Evolutionary conservation across 1,140 invertebrate species (phyloP).

Genomic region (Calephelis virginiensis): DNA sequence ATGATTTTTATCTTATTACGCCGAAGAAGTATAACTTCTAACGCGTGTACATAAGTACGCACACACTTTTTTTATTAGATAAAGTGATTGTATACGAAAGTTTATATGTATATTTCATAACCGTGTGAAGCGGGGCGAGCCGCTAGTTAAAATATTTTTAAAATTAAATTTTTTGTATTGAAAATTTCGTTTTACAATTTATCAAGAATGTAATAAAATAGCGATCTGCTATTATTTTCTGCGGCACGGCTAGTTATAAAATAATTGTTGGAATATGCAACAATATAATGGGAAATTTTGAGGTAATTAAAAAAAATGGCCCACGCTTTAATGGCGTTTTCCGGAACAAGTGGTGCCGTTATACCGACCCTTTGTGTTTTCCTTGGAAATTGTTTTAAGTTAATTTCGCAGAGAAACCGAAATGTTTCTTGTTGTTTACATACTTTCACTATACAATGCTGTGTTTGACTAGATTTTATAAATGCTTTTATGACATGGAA

Average conservation of each 20-base stretch:
- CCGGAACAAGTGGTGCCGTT: conserved; percentile 10
- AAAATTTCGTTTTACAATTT: too few species aligned
- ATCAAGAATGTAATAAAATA: conserved; percentile 1
- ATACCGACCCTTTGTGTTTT: conserved; percentile 9
- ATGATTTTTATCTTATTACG: too few species aligned
- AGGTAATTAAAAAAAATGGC: conserved; percentile 3
- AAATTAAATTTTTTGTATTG: too few species aligned
- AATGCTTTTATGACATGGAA: too few species aligned
- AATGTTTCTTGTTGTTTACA: conserved; percentile 11
- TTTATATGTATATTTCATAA: too few species aligned
- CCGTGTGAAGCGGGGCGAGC: too few species aligned
- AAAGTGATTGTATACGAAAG: too few species aligned
- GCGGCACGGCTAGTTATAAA: neutral
- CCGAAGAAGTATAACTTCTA: too few species aligned
- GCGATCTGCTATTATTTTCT: conserved; percentile 5
- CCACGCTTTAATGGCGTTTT: conserved; percentile 3
- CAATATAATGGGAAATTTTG: conserved; percentile 11
- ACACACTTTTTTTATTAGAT: too few species aligned
- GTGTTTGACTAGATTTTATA: neutral
- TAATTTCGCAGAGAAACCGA: neutral
- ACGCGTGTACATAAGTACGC: too few species aligned
- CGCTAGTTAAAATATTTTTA: too few species aligned
- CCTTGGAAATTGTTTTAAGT: conserved; percentile 6
- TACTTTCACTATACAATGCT: neutral
- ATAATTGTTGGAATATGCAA: conserved; percentile 5